Evolutionary conservation across 2,113 vertebrate species (phyloP).

Genomic region (Lophura nycthemera): DNA sequence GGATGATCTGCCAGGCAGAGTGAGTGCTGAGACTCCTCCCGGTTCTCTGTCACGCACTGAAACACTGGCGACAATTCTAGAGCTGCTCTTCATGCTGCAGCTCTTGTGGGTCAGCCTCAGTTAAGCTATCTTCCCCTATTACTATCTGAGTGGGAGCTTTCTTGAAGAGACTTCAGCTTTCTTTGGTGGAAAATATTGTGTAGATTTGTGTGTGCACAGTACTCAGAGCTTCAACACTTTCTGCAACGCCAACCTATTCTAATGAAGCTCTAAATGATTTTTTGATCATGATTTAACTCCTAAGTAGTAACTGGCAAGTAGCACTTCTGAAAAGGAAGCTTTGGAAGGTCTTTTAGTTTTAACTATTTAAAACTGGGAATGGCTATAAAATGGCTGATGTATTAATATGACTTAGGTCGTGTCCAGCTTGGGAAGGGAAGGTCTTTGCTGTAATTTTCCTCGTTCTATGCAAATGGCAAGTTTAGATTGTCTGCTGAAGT

Average conservation of each 20-base stretch:
- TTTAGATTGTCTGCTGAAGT: not conserved
- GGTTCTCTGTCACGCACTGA: not conserved
- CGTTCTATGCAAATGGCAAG: not conserved
- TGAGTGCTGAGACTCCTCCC: not conserved
- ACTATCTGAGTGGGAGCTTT: not conserved
- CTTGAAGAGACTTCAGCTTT: not conserved
- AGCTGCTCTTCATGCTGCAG: not conserved
- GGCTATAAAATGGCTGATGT: not conserved
- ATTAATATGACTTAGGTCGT: not conserved
- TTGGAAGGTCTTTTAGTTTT: not conserved
- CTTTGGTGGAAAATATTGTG: not conserved
- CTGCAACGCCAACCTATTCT: fast-evolving
- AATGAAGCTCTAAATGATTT: not conserved
- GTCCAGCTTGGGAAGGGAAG: not conserved
- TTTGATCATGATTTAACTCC: not conserved
- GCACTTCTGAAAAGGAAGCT: not conserved
- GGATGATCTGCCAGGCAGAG: not conserved
- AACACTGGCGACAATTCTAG: fast-evolving
- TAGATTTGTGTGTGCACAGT: fast-evolving
- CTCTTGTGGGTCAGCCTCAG: not conserved
- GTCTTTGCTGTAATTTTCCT: not conserved
- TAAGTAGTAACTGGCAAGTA: not conserved
- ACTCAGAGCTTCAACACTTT: not conserved
- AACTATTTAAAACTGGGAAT: not conserved
- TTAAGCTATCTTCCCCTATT: too few relatives aligned